Conservation (phyloP, 2,113 vertebrate species). For the Coracopsis vasa region DNA sequence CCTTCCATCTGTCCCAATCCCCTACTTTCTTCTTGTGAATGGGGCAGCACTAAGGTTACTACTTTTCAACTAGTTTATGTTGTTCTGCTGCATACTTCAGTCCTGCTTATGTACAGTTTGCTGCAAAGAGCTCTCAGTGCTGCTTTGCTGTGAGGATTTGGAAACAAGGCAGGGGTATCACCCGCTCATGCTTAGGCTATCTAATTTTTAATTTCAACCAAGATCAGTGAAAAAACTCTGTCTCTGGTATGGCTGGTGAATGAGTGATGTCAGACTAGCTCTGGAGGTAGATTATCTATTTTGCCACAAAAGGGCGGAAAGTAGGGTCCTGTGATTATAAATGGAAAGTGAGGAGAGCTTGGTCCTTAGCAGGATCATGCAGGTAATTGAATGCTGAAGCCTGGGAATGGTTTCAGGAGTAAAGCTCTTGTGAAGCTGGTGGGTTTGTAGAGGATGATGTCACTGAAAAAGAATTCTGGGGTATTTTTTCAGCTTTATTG, state of each 20-base stretch:
- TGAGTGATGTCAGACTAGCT: neutral
- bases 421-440: accelerated
- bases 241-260: neutral
- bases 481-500: neutral
- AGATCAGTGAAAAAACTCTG: neutral
- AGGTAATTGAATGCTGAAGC: neutral
- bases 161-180: neutral
- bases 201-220: neutral
- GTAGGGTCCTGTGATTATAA: accelerated
- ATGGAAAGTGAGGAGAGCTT: neutral
- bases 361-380: accelerated
- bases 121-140: neutral
- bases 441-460: accelerated
- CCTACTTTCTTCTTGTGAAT: neutral
- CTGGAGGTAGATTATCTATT: neutral
- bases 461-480: neutral
- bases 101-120: neutral
- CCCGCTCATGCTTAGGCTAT: neutral
- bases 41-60: too few species aligned
- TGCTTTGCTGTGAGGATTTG: neutral
- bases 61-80: neutral
- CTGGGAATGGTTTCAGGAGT: neutral
- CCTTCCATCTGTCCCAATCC: neutral
- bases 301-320: neutral
- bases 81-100: neutral